Base-by-base conservation (phyloP, 2,113 vertebrate genomes). In the Cromileptes altivelis region DNA sequence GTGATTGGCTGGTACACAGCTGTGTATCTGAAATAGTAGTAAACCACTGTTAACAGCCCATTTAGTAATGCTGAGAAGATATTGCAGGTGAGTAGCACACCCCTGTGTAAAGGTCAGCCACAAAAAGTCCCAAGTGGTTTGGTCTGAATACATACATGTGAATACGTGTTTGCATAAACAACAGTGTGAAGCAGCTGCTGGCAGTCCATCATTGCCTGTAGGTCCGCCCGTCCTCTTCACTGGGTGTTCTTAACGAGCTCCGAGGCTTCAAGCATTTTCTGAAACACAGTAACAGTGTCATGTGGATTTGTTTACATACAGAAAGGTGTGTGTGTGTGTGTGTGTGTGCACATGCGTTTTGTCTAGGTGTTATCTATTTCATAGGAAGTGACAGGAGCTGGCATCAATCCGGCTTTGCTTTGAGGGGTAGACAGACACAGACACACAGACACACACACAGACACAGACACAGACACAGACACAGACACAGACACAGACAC, bases 181-280 rank as follows among this genome's bases (percentile, higher is more conserved):
- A 57, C 52, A 56, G 53, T 4, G 65, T 65, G 53, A 45, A 42
- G 77, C 23, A 11, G 18, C 37, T 11, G 70, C 12, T 3, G 42
- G 55, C 11, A 6, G 40, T 49, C 57, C 55, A 1, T 90, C 88
- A 87, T 81, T 50, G 64, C 68, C 40, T 82, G 69, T 6, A n/a
- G 47, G 12, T 3, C 21, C 75, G 63, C 78, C 77, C 61, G 50
- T 82, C 75, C 18, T 90, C 82, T 45, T 94, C 88, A 94, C 61
- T 88, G 79, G 55, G 19, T 4, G 9, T 4, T 61, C 86, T 92
- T 85, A 6, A 75, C 69, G 79, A 86, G 49, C 88, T 88, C 90
- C 52, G 82, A 58, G 61, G 83, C 80, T 63, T 94, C 93, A 12
- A 93, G 89, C 85, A 94, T 94, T 94, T 95, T 95, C 95, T 95